Evolutionary conservation across 2,888 invertebrate genomes (phyloP), one percentile per base, ranked within the genome.

Genomic region (Tineola bisselliella): DNA sequence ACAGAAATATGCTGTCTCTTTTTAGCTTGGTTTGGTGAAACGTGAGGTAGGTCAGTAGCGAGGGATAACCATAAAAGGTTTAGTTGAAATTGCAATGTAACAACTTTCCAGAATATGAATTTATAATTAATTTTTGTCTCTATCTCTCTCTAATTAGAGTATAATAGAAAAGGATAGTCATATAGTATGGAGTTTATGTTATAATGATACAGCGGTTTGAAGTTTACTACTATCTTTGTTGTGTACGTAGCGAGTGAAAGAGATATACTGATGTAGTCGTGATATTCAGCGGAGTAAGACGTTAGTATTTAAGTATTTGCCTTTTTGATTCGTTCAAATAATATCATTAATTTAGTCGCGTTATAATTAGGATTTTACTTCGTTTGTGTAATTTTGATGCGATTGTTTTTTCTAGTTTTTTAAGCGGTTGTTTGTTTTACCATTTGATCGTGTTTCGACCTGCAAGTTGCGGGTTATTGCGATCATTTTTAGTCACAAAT

Each of bases 21-120:
- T 61, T 19, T 44, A 60, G 64, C 60, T 63, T 63, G 62, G 25
- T 25, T 5, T 48, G 8, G 48, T 48, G 48, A 48, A 48, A 15
- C 48, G 48, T 48, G 48, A 6, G 15, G 17, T 48, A 48, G 48
- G 48, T 48, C 48, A 17, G 48, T 48, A 17, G 17, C 12, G 43
- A 10, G 3, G 43, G 25, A 25, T 25, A 43, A 43, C 43, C 43
- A 8, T 48, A 48, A 48, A n/a, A 38, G 38, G 10, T 38, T 38
- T 38, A 38, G 25, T 4, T 4, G 25, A 25, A 4, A 25, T 25
- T 2, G 6, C 2, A 4, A 6, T 25, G 2, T 25, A 25, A 25
- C 25, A 4, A 25, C 25, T 25, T 25, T 25, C 25, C 6, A 25
- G 6, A 25, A 25, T 6, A 25, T 4, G 2, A 25, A 25, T 25